Evolutionary conservation across 2,888 invertebrate genomes (phyloP).

Genomic region (Elegia similella): DNA sequence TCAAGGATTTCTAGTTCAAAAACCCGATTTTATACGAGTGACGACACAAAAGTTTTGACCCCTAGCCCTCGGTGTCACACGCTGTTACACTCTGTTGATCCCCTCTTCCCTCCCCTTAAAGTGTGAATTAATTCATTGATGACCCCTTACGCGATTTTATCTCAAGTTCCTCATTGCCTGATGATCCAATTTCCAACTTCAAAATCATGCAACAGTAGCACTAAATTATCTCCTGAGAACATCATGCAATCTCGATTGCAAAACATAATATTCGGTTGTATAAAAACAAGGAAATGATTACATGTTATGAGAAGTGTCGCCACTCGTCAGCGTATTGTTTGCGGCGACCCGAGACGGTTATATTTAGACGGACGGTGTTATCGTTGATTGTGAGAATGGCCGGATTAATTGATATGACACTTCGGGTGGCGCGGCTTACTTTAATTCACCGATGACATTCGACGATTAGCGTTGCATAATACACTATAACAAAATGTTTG

Average conservation of each 20-base stretch:
- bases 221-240: not conserved
- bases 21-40: too few relatives aligned
- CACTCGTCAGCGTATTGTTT: constrained; percentile 3
- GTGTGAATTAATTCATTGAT: too few relatives aligned
- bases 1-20: too few relatives aligned
- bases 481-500: not conserved
- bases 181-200: too few relatives aligned
- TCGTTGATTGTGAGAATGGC: constrained; percentile 21
- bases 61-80: too few relatives aligned
- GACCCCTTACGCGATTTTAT: too few relatives aligned
- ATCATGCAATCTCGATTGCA: not conserved
- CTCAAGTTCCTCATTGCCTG: too few relatives aligned
- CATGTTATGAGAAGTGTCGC: constrained; percentile 11
- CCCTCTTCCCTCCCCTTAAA: too few relatives aligned
- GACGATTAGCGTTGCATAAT: not conserved
- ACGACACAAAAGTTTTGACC: too few relatives aligned
- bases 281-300: constrained; percentile 10
- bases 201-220: not conserved
- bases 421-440: not conserved
- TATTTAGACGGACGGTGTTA: constrained; percentile 11
- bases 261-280: constrained; percentile 11
- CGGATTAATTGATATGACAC: constrained; percentile 5
- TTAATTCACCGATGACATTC: not conserved
- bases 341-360: constrained; percentile 10
- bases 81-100: too few relatives aligned